phyloP scores from a whole-genome alignment of 2,888 invertebrate genomes.

The Aricia artaxerxes region DNA sequence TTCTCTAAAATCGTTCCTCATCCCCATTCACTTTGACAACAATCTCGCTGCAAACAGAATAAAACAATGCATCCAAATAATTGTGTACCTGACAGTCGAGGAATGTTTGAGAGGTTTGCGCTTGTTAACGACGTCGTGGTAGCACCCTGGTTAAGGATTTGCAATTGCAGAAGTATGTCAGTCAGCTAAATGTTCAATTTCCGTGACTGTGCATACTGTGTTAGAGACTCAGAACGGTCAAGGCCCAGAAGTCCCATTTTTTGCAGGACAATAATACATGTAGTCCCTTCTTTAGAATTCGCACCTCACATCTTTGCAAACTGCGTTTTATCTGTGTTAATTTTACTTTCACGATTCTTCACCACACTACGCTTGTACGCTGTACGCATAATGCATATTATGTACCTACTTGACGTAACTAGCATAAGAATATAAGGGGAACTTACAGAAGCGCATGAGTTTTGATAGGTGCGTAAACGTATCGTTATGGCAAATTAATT shows the following conservation, averaged over 20 bases:
- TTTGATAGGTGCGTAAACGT: no score
- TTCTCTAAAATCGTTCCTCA: conserved; percentile 63
- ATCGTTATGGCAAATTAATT: no score
- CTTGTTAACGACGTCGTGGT: background rate
- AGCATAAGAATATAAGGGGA: background rate
- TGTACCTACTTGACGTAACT: background rate
- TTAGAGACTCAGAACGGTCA: background rate
- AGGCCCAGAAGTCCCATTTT: background rate
- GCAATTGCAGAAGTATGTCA: background rate
- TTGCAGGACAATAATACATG: background rate
- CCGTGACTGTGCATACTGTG: background rate
- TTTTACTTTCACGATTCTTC: conserved; percentile 6
- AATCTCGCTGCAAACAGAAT: conserved; percentile 40
- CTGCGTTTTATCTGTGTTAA: background rate
- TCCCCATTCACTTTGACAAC: conserved; percentile 64
- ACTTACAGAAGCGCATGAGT: no score
- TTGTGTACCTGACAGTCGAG: conserved; percentile 9
- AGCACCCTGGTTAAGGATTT: background rate
- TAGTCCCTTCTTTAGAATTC: background rate
- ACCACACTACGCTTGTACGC: background rate
- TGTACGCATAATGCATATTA: background rate
- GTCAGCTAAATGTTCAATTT: background rate
- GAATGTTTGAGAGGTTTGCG: background rate
- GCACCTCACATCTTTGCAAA: background rate
- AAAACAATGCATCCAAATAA: conserved; percentile 22